Evolutionary conservation across 2,888 invertebrate genomes (phyloP), one percentile per base, ranked within the genome.

Genomic region (Phalera bucephala): DNA sequence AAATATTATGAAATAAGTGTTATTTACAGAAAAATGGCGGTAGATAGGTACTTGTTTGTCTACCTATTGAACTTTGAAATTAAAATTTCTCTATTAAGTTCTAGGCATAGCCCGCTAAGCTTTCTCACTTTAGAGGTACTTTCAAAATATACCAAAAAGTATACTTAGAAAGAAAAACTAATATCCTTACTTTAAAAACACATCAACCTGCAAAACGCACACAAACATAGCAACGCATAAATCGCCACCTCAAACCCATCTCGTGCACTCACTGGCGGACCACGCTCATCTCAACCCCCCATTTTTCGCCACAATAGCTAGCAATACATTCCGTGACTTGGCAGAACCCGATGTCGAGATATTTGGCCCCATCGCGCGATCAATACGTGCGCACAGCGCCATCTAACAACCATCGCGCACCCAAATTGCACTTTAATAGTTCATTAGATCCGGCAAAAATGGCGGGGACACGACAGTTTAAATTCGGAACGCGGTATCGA

Each of bases 351-450:
- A 76, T 74, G 79, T 65, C 63, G 72, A 80, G 75, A 80, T 71
- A 71, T 71, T 82, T 81, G 82, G 80, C 83, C 82, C 79, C 72
- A 68, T 70, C 60, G 64, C 63, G 52, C 81, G 88, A 89, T 88
- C 88, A 86, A 89, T 89, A 89, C 82, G 61, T 84, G 88, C 87
- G 88, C 88, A 74, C 76, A 74, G 66, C 83, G 87, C 80, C 86
- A 86, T 84, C 87, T 86, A 86, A 69, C 72, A 55, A 58, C 76
- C 76, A 80, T 77, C 87, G 88, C 88, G 88, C 88, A 89, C 80
- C 82, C 78, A 87, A 89, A 88, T 89, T 87, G 82, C 88, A 89
- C 67, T 89, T 88, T 89, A 89, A 89, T 89, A 89, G 88, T 89
- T 88, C 88, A 89, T 89, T 88, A 89, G 88, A 86, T 86, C 84